A percentile compares a stretch with the other conserved stretches of the same genome.
Conservation (phyloP, 2,113 vertebrate genomes). For the Chauna torquata region DNA sequence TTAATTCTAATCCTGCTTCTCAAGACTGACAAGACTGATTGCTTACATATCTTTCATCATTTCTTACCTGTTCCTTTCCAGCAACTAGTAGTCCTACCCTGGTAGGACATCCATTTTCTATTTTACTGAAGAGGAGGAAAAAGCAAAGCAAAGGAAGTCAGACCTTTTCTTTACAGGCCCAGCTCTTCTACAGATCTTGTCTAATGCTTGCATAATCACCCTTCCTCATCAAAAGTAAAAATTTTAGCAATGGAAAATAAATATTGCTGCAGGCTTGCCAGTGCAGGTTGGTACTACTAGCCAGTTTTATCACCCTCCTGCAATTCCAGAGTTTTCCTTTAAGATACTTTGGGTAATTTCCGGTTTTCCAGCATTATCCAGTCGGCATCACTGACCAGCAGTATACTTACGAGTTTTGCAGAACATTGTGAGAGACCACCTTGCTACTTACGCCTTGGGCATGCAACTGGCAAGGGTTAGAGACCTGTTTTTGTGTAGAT, state of each 20-base stretch:
- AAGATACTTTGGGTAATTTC: not conserved
- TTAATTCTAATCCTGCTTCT: not conserved
- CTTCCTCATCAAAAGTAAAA: not conserved
- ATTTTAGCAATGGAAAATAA: not conserved
- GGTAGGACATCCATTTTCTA: not conserved
- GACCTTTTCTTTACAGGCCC: not conserved
- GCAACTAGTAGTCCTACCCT: not conserved
- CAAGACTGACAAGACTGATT: not conserved
- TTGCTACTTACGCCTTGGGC: not conserved
- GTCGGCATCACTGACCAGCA: not conserved
- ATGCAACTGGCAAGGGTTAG: not conserved
- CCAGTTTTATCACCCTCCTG: not conserved
- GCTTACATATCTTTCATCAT: not conserved
- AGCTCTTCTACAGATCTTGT: not conserved
- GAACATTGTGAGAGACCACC: not conserved
- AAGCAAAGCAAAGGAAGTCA: no score
- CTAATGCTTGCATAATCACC: not conserved
- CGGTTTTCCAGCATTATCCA: not conserved
- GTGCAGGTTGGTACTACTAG: not conserved
- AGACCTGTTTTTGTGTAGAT: not conserved
- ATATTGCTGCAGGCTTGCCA: not conserved
- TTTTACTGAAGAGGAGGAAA: not conserved
- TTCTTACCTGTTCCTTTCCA: not conserved
- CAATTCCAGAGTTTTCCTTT: not conserved
- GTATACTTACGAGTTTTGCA: not conserved